These are phyloP conservation scores for Heloderma charlesbogerti DNA, from an alignment of 2,113 vertebrate species.

Conservation along the genomic window DNA sequence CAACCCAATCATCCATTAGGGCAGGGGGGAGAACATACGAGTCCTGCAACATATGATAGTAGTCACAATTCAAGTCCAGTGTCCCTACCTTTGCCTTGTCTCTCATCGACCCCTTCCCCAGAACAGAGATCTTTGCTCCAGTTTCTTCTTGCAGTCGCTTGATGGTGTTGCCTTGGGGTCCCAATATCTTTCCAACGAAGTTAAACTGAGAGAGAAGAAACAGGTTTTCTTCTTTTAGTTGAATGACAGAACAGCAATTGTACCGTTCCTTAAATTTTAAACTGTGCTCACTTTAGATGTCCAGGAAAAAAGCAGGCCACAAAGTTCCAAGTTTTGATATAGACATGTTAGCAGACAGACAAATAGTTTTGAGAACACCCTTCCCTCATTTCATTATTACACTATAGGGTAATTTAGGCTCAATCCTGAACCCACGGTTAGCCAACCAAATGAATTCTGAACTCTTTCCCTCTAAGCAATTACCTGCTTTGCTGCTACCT, in stretches of 20 bases:
- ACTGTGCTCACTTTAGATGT: neutral
- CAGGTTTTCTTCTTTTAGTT: neutral
- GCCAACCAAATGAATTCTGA: neutral
- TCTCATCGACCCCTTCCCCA: conserved; percentile 97
- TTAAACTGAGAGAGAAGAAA: conserved; percentile 87
- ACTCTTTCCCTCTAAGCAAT: neutral
- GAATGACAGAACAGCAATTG: neutral
- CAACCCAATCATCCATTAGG: neutral
- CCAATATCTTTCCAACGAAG: conserved; percentile 98
- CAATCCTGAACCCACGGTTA: neutral
- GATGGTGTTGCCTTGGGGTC: conserved; percentile 98
- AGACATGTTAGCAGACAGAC: too few relatives aligned
- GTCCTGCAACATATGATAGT: neutral
- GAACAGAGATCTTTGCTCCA: conserved; percentile 92
- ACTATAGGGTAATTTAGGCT: neutral
- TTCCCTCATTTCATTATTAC: neutral
- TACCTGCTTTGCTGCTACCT: neutral
- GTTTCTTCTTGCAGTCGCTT: conserved; percentile 87
- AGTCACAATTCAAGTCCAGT: neutral
- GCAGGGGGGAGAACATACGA: neutral
- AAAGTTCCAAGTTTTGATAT: neutral
- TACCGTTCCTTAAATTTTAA: neutral
- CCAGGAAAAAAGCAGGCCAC: neutral
- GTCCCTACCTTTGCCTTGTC: conserved; percentile 91
- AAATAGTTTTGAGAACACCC: neutral